These are phyloP conservation scores for Eonycteris spelaea DNA, from an alignment of 2,113 vertebrate genomes.

Conservation along the genomic window DNA sequence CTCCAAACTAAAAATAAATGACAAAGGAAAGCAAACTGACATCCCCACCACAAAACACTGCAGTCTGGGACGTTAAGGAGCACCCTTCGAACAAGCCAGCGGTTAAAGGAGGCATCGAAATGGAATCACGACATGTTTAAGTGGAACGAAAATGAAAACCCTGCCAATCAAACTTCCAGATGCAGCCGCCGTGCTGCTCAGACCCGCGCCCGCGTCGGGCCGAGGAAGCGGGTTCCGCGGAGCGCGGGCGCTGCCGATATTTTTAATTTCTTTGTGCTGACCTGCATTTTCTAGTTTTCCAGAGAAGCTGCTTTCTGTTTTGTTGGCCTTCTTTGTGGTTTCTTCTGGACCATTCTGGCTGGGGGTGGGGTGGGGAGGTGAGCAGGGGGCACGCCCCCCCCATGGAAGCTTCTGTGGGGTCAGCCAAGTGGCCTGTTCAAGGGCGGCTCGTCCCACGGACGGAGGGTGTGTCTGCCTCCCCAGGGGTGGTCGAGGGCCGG, in stretches of 20 bases:
- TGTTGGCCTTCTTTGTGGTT: neutral
- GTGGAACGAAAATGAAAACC: fast-evolving
- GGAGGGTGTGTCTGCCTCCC: too few relatives aligned
- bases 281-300: neutral
- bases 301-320: neutral
- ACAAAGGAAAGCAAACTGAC: neutral
- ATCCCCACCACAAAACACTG: neutral
- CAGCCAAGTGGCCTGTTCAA: fast-evolving
- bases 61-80: neutral
- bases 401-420: neutral
- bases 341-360: neutral
- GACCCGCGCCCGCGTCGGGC: neutral
- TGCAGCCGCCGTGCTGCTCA: fast-evolving
- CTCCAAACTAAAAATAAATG: neutral
- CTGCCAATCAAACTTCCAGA: neutral
- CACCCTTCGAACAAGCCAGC: neutral
- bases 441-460: neutral
- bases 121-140: neutral
- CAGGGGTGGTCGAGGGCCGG: neutral
- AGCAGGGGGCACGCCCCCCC: neutral
- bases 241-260: neutral
- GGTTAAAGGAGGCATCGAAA: neutral
- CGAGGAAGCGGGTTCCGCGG: neutral
- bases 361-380: too few relatives aligned
- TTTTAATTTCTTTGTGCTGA: neutral